These are phyloP conservation scores for Moxostoma hubbsi DNA, from an alignment of 2,797 vertebrate species.

Conservation along the genomic window DNA sequence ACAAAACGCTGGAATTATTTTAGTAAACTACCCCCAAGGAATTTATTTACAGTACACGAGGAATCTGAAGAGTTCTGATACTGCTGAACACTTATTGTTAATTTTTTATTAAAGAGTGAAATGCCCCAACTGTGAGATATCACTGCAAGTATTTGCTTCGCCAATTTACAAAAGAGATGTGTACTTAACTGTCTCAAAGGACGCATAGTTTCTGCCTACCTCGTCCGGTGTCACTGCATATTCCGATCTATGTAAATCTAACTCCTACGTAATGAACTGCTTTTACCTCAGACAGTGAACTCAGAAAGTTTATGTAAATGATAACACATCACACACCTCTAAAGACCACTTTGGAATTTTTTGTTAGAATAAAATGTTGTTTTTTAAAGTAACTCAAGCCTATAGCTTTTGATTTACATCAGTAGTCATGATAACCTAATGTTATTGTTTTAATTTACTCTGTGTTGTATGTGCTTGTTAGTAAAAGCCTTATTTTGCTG, in stretches of 20 bases:
- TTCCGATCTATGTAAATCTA: conserved; percentile 74
- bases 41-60: no score
- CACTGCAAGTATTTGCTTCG: not conserved
- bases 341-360: conserved; percentile 50
- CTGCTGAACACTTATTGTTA: not conserved
- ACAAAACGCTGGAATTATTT: not conserved
- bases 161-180: conserved; percentile 25
- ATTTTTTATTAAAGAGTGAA: conserved; percentile 10
- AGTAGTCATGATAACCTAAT: conserved; percentile 36
- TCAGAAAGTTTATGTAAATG: conserved; percentile 73
- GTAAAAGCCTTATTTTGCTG: conserved; percentile 46
- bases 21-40: no score
- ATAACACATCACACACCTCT: conserved; percentile 54
- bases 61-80: not conserved
- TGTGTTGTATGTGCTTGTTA: conserved; percentile 32
- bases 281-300: conserved; percentile 63
- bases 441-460: conserved; percentile 10
- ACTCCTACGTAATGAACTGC: conserved; percentile 67
- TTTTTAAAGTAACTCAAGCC: conserved; percentile 31
- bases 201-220: conserved; percentile 45
- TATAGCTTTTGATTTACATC: conserved; percentile 33
- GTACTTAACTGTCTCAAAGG: conserved; percentile 53
- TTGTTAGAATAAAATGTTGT: conserved; percentile 31
- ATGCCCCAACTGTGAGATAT: conserved; percentile 2
- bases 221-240: conserved; percentile 65